These are phyloP conservation scores for Pachycephus smyrnensis DNA, from an alignment of 2,888 invertebrate species.

Conservation along the genomic window DNA sequence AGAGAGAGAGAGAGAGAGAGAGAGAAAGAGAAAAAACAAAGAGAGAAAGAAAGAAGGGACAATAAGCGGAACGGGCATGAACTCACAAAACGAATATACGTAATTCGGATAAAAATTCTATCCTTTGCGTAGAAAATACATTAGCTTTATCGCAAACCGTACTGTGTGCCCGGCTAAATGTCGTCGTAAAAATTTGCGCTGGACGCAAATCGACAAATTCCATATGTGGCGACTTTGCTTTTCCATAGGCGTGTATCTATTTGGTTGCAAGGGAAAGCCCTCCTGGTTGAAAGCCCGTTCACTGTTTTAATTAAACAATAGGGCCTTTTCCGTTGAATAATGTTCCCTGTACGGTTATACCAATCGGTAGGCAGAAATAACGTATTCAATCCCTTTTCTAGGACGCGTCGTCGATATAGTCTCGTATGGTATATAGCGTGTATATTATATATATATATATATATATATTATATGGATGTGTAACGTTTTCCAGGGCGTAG, in stretches of 20 bases:
- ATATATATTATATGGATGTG: neutral
- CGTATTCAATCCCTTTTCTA: neutral
- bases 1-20: neutral
- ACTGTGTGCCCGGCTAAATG: neutral
- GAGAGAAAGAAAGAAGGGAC: neutral
- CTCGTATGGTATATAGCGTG: neutral
- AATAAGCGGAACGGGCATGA: neutral
- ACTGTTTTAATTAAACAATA: neutral
- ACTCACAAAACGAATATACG: neutral
- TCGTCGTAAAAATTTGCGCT: neutral
- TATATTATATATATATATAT: neutral
- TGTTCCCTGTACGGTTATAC: neutral
- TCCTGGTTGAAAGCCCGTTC: neutral
- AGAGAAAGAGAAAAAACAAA: too few relatives aligned
- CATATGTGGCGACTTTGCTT: neutral
- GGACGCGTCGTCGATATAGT: neutral
- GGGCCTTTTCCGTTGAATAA: neutral
- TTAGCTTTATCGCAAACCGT: conserved; percentile 14
- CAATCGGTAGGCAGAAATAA: neutral
- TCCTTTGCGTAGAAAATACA: conserved; percentile 20
- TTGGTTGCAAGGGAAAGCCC: neutral
- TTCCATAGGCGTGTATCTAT: neutral
- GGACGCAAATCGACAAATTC: neutral
- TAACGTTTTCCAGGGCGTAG: neutral
- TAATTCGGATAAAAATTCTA: conserved; percentile 8